Conservation (phyloP, 2,888 invertebrate species). For the Gortyna flavago region DNA sequence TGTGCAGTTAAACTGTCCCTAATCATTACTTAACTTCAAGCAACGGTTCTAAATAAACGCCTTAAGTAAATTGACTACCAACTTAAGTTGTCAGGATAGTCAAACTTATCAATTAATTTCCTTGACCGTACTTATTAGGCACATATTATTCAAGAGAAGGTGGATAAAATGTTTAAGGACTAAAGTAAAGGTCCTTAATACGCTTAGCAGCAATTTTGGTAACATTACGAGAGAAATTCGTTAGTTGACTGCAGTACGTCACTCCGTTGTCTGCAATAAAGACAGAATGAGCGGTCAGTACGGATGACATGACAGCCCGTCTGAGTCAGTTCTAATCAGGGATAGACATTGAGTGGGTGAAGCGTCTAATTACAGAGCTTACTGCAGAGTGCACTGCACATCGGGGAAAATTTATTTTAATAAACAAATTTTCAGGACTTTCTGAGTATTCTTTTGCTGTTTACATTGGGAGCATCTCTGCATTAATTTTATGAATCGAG, state of each 20-base stretch:
- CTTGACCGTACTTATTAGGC: neutral
- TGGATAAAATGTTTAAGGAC: neutral
- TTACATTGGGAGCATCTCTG: neutral
- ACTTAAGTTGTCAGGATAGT: neutral
- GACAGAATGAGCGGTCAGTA: slow-evolving; percentile 3
- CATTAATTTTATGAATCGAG: neutral
- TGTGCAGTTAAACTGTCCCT: neutral
- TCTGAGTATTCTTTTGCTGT: neutral
- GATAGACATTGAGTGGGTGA: slow-evolving; percentile 20
- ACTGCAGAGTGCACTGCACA: no score
- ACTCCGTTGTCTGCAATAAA: slow-evolving; percentile 6
- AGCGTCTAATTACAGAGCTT: neutral
- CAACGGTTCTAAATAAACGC: neutral
- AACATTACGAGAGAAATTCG: neutral
- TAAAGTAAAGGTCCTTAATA: no score
- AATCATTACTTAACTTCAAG: neutral
- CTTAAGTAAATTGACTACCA: neutral
- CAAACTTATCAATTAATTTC: neutral
- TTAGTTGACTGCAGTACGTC: slow-evolving; percentile 15
- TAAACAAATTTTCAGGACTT: neutral
- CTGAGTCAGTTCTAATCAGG: slow-evolving; percentile 32
- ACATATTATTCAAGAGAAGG: neutral
- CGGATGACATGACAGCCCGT: slow-evolving; percentile 23
- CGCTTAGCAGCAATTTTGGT: neutral
- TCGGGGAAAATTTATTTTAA: neutral